Evolutionary conservation across 2,113 vertebrate genomes (phyloP).

Genomic region (Ceyx melanurus): DNA sequence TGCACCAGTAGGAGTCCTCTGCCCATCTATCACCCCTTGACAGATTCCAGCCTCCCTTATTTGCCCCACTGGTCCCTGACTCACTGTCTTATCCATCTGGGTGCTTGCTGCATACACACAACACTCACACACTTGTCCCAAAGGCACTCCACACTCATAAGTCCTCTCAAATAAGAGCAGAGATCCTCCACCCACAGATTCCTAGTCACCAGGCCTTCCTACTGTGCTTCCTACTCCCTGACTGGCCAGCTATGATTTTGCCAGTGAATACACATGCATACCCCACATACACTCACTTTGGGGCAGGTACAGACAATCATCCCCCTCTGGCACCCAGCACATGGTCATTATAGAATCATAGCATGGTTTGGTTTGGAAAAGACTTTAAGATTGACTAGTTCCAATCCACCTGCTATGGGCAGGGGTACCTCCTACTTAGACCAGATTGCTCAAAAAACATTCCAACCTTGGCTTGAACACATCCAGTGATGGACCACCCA

Average conservation of each 20-base stretch:
- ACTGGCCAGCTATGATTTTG: not conserved
- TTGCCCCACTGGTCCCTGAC: rapidly evolving
- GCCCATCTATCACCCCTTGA: rapidly evolving
- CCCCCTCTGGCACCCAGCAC: rapidly evolving
- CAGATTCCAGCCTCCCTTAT: rapidly evolving
- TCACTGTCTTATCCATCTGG: rapidly evolving
- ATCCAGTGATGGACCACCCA: too few relatives aligned
- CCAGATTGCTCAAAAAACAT: too few relatives aligned
- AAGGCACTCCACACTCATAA: rapidly evolving
- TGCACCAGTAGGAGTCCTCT: rapidly evolving
- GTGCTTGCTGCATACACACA: not conserved
- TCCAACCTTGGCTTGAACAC: too few relatives aligned
- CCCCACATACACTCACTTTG: rapidly evolving
- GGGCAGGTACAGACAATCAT: not conserved
- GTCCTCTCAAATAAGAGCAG: rapidly evolving
- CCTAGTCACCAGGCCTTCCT: rapidly evolving
- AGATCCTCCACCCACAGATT: rapidly evolving
- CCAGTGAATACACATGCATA: rapidly evolving
- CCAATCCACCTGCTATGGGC: too few relatives aligned
- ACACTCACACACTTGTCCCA: not conserved
- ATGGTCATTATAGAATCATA: too few relatives aligned
- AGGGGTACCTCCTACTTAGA: too few relatives aligned
- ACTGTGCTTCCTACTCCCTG: rapidly evolving
- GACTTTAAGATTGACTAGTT: too few relatives aligned
- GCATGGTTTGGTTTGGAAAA: too few relatives aligned